Evolutionary conservation across 2,888 invertebrate species (phyloP).

Genomic region (Ceriagrion tenellum): DNA sequence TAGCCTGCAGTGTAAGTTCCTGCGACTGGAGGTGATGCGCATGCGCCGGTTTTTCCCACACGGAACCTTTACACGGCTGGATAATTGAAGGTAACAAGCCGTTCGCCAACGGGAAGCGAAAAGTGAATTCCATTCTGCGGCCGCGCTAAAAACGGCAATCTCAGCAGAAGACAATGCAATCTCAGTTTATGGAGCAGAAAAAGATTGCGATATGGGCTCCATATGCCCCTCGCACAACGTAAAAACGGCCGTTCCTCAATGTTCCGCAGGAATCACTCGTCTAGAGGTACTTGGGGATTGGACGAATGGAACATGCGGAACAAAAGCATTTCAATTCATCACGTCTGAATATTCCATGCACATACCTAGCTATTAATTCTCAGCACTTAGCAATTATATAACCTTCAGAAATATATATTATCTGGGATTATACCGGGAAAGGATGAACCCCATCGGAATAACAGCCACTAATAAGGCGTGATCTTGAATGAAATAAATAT

Average conservation of each 20-base stretch:
- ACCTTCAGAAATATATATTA: neutral
- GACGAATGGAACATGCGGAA: neutral
- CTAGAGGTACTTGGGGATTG: neutral
- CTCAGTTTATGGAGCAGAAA: conserved; percentile 32
- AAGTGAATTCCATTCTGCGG: conserved; percentile 20
- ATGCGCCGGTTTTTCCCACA: conserved; percentile 30
- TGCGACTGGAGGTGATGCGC: conserved; percentile 36
- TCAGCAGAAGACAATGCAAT: neutral
- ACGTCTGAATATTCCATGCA: neutral
- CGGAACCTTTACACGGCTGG: neutral
- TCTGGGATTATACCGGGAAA: neutral
- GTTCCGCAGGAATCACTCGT: neutral
- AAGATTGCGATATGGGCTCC: neutral
- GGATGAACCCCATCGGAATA: neutral
- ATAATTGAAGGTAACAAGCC: conserved; percentile 37
- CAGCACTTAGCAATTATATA: neutral
- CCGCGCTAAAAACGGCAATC: neutral
- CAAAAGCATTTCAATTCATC: neutral
- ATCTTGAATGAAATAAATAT: too few relatives aligned
- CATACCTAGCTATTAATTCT: neutral
- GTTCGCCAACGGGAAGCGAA: conserved; percentile 18
- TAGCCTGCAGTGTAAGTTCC: neutral
- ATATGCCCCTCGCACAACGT: neutral
- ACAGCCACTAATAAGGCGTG: neutral
- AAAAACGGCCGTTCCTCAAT: neutral